These are phyloP conservation scores for Scalopus aquaticus DNA, from an alignment of 2,113 vertebrate genomes.

Conservation along the genomic window DNA sequence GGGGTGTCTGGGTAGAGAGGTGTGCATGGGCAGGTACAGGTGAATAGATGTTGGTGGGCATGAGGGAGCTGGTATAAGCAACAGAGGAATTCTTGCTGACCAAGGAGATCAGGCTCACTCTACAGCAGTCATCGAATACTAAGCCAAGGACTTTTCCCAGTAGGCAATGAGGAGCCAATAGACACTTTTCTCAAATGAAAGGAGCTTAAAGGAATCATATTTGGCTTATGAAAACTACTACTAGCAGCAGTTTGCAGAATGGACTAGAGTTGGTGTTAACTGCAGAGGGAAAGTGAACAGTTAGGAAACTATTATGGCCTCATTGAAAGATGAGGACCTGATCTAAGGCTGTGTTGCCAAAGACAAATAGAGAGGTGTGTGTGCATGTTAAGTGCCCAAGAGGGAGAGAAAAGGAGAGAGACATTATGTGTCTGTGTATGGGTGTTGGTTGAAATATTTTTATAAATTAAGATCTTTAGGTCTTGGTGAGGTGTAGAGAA, in stretches of 20 bases:
- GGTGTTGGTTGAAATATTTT: background rate
- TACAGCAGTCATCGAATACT: background rate
- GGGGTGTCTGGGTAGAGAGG: background rate
- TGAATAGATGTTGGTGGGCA: background rate
- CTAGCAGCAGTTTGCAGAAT: background rate
- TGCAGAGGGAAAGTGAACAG: background rate
- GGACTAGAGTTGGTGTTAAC: background rate
- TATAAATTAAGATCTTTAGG: background rate
- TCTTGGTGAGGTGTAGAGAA: background rate
- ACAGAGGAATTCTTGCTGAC: background rate
- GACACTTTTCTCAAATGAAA: background rate
- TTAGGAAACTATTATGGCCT: background rate
- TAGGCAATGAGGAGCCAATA: background rate
- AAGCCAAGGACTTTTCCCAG: background rate
- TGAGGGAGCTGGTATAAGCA: background rate
- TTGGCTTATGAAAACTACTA: background rate
- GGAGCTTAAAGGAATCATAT: background rate
- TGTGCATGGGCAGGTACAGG: background rate
- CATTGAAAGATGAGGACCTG: background rate
- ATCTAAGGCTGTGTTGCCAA: background rate
- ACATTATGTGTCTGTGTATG: background rate
- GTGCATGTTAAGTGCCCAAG: background rate
- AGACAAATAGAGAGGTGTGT: background rate
- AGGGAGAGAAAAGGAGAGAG: background rate
- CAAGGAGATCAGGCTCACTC: background rate